Conservation (phyloP, 2,888 invertebrate genomes). For the Coleophora flavipennella region DNA sequence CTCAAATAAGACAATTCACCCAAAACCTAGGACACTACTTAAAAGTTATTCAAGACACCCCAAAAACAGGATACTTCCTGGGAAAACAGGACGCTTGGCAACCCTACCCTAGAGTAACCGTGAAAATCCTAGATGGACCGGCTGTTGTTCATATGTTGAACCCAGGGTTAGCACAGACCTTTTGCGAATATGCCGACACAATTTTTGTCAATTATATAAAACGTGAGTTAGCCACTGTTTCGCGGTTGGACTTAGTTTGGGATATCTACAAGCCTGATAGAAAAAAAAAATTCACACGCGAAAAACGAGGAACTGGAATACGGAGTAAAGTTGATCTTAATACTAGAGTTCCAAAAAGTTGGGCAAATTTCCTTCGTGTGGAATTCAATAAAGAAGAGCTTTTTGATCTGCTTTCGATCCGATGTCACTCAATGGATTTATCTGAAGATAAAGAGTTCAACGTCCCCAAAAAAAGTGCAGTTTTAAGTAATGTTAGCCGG, state of each 20-base stretch:
- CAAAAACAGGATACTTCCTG: too few species aligned
- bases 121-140: too few species aligned
- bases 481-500: background rate
- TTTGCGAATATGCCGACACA: too few species aligned
- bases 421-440: background rate
- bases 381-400: background rate
- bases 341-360: conserved; percentile 1
- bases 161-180: too few species aligned
- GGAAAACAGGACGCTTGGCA: too few species aligned
- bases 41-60: too few species aligned
- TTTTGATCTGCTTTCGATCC: background rate
- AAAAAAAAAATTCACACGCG: background rate
- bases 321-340: background rate
- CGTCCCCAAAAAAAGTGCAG: background rate
- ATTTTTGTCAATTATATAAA: too few species aligned
- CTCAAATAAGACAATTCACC: too few species aligned
- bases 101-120: too few species aligned
- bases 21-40: too few species aligned
- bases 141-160: too few species aligned
- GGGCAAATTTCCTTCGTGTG: background rate
- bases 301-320: background rate
- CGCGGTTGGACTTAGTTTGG: background rate
- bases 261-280: background rate
- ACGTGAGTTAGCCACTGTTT: background rate
- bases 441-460: background rate